Base-by-base conservation (phyloP, 2,888 invertebrate species). In the Leptinotarsa tumamoca region DNA sequence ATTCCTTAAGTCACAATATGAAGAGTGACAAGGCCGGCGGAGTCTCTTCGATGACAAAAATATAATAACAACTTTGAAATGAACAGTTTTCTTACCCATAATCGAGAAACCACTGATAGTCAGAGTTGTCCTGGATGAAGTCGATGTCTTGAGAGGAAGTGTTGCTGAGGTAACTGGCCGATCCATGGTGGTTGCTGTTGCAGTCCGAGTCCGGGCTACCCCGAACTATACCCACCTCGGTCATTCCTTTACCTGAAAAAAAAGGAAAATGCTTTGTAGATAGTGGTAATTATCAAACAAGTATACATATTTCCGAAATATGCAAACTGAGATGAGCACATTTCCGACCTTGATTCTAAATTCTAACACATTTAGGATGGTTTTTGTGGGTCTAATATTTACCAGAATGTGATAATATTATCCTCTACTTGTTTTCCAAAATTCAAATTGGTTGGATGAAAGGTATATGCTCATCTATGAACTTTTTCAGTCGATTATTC, bases 41-140 rank as follows among this genome's bases (percentile, higher is more conserved):
- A 33, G 7, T 33, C 2, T 7, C 33, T 33, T 33, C 33, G 7
- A 1, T 1, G 33, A 33, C 33, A 14, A 51, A 51, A 51, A 17
- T 17, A 17, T 4, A 51, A 51, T 1, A 17, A 5, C 4, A 51
- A 17, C 17, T 17, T 18, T 10, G 10, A 58, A 21, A 58, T 14
- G 5, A 52, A 21, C 23, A 52, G 14, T 1, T 21, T 13, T 49
- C 78, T 91, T 84, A 94, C 94, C 95, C 95, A 86, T 95, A 96
- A 89, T 96, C 96, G 84, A 95, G 92, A 89, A 95, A 95, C 96
- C 96, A 96, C 89, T 96, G 95, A 88, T 96, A 96, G 85, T 96
- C 96, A 84, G 95, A 95, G 91, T 95, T 96, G 89, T 96, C 96
- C 89, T 94, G 94, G 83, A 94, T 91, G 87, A 94, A 94, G 87